Base-by-base conservation (phyloP, 1,140 invertebrate species). In the Hyles vespertilio region DNA sequence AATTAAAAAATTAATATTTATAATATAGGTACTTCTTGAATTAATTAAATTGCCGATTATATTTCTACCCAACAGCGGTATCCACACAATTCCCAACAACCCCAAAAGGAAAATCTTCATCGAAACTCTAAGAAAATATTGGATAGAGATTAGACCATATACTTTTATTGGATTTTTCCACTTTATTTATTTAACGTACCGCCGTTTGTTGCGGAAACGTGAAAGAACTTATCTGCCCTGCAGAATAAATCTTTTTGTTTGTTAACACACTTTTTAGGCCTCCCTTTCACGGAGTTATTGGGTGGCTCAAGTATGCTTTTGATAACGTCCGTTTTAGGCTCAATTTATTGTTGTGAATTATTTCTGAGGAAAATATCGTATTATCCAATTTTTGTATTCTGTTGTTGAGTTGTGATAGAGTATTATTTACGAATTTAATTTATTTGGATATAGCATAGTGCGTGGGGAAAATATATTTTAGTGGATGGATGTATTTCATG, bases 111-210 rank as follows among this genome's bases (percentile, higher is more conserved):
- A 86, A 84, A 81, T 61, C 72, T 74, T 65, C 74, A 77, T 83
- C 74, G 81, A 73, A 87, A 79, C 71, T 74, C 74, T 83, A 85
- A 87, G 78, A 86, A 87, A 86, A 86, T 87, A 86, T 86, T 84
- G 81, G 80, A 77, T 84, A 84, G 81, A 85, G 83, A 87, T 86
- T 87, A 87, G 84, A 80, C 81, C 69, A 84, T 84, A 81, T 72
- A 85, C 69, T 87, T 87, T 87, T 87, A 86, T 87, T 85, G 81
- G 71, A 72, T 80, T 83, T 80, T 81, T 76, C 52, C 78, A 77
- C 75, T 79, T 74, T 87, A 86, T 87, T 87, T 86, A 87, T 83
- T 78, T 84, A 70, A 85, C 74, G 74, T 84, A 44, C 32, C n/a
- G 5, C 33, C 40, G 51, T 11, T 43, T 43, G 10, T 53, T 62